Evolutionary conservation across 2,888 invertebrate genomes (phyloP).

Genomic region (Euspilapteryx auroguttella): DNA sequence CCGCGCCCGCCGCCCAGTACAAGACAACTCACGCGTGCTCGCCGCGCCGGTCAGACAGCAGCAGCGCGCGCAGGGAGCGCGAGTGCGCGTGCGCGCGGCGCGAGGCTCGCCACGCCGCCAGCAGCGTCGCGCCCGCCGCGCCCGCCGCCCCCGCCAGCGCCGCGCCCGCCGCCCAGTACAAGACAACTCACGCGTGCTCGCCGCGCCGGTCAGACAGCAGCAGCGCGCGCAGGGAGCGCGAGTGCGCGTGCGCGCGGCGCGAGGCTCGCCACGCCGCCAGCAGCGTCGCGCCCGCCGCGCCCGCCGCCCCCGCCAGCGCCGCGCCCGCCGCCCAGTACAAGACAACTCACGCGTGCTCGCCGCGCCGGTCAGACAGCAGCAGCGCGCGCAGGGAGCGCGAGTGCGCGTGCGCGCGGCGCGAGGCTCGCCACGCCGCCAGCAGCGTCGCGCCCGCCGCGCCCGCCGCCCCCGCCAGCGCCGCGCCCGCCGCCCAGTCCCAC

Average conservation of each 20-base stretch:
- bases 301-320: background rate
- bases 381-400: background rate
- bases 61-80: background rate
- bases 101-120: no score
- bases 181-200: no score
- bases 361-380: background rate
- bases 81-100: background rate
- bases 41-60: background rate
- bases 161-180: background rate
- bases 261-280: no score
- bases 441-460: background rate
- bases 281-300: background rate
- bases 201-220: background rate
- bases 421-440: background rate
- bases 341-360: no score
- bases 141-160: background rate
- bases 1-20: background rate
- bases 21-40: no score
- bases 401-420: background rate
- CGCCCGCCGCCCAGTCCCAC: background rate
- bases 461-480: background rate
- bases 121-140: background rate
- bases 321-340: background rate
- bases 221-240: background rate
- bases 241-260: background rate